Evolutionary conservation across 2,888 invertebrate species (phyloP).

Genomic region (Caenorhabditis zanzibari): DNA sequence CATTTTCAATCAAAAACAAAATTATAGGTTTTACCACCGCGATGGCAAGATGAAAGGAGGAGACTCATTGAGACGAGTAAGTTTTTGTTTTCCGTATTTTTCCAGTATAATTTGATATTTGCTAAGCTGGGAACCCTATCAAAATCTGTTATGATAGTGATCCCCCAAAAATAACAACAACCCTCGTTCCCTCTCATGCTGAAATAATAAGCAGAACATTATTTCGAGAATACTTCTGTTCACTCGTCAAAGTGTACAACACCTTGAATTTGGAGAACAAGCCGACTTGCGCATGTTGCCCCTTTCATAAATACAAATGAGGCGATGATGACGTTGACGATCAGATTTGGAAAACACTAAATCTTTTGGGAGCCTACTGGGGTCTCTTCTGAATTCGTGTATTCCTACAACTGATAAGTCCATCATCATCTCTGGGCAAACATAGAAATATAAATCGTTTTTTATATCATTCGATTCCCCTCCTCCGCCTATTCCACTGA

Average conservation of each 20-base stretch:
- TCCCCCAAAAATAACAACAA: conserved; percentile 6
- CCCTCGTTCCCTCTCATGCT: not conserved
- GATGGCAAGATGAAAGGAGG: conserved; percentile 44
- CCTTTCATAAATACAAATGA: conserved; percentile 56
- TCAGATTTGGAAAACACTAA: conserved; percentile 39
- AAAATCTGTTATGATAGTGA: conserved; percentile 16
- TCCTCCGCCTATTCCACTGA: not conserved
- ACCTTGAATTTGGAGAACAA: conserved; percentile 15
- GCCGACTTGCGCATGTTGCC: conserved; percentile 1
- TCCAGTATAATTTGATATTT: conserved; percentile 8
- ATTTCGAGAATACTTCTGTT: not conserved
- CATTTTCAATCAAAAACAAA: not conserved
- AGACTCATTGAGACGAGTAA: conserved; percentile 46
- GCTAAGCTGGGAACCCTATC: conserved; percentile 11
- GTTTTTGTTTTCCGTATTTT: conserved; percentile 13
- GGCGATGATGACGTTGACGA: conserved; percentile 37
- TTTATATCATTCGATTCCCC: not conserved
- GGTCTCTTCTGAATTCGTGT: conserved; percentile 32
- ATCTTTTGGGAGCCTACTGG: conserved; percentile 41
- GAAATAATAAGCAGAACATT: conserved; percentile 4
- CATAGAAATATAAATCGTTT: conserved; percentile 8
- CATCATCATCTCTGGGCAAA: conserved; percentile 29
- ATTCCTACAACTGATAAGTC: conserved; percentile 51
- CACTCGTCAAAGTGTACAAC: conserved; percentile 12
- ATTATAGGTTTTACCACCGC: conserved; percentile 48